These are phyloP conservation scores for Sycophaga agraensis DNA, from an alignment of 1,140 invertebrate species.

Conservation along the genomic window DNA sequence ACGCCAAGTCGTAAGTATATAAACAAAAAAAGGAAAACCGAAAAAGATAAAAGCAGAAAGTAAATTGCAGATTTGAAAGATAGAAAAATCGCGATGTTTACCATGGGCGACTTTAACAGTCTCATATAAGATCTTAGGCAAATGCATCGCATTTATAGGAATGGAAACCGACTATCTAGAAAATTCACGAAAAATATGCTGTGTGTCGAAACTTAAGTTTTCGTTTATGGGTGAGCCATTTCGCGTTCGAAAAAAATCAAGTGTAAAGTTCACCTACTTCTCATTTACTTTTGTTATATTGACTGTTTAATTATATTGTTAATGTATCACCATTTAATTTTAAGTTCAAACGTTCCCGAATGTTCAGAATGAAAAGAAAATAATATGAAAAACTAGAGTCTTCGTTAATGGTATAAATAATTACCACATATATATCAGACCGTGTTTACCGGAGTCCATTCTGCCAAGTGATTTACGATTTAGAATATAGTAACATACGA, in stretches of 20 bases:
- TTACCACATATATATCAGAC: constrained; percentile 4
- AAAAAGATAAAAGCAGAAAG: constrained; percentile 21
- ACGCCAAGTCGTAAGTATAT: constrained; percentile 35
- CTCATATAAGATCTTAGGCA: no score
- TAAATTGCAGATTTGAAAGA: constrained; percentile 8
- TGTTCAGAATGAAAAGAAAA: constrained; percentile 28
- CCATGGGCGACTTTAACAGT: no score
- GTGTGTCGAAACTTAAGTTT: constrained; percentile 18
- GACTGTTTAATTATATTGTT: constrained; percentile 27
- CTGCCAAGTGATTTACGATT: constrained; percentile 35
- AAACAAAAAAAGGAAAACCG: constrained; percentile 26
- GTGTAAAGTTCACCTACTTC: constrained; percentile 21
- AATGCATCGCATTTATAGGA: constrained; percentile 20
- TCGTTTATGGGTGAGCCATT: constrained; percentile 1
- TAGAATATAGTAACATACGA: constrained; percentile 19
- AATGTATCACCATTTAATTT: constrained; percentile 18
- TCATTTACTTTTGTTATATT: constrained; percentile 30
- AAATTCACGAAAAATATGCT: constrained; percentile 2
- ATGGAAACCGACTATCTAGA: constrained; percentile 12
- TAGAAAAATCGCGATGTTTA: no score
- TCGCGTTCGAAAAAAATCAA: constrained; percentile 12
- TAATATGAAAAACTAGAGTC: constrained; percentile 22
- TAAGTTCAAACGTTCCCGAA: constrained; percentile 17
- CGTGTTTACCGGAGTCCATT: constrained; percentile 33
- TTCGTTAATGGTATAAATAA: constrained; percentile 27